A percentile compares a stretch with the other conserved stretches of the same genome.
Evolutionary conservation across 2,113 vertebrate genomes (phyloP).

Genomic region (Trematocara stigmaticum): DNA sequence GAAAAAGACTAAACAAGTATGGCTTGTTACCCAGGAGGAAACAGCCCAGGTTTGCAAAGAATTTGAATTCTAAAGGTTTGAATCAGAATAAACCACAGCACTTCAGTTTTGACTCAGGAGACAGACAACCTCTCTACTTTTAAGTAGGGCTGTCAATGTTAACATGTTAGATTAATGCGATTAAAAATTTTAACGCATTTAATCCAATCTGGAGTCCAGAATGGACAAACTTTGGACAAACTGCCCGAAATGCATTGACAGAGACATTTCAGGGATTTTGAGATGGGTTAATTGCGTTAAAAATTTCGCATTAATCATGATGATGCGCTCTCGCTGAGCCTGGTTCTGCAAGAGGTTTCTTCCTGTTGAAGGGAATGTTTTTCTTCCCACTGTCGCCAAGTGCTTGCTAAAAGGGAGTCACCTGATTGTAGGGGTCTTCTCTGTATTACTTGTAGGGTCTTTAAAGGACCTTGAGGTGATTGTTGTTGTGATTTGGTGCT

Average conservation of each 20-base stretch:
- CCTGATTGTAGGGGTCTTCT: not conserved
- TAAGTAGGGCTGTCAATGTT: not conserved
- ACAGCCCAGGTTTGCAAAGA: no score
- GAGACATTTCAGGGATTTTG: not conserved
- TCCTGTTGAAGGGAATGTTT: not conserved
- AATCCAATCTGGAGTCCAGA: not conserved
- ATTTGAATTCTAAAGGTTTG: no score
- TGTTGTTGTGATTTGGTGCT: not conserved
- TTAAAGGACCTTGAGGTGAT: not conserved
- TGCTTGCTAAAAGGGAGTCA: rapidly evolving
- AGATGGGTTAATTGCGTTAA: not conserved
- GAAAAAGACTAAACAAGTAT: no score
- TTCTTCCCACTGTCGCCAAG: not conserved
- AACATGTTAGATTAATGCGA: not conserved
- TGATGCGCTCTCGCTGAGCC: not conserved
- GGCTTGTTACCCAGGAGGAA: no score
- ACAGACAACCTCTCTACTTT: not conserved
- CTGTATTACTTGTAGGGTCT: not conserved
- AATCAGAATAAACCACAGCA: no score
- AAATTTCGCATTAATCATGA: not conserved
- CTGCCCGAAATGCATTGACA: not conserved
- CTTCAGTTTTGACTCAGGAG: no score
- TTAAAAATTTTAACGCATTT: rapidly evolving
- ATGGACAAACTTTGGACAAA: not conserved
- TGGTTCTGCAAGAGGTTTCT: not conserved